Percentiles rank a stretch among this genome's conserved stretches.
phyloP scores from a whole-genome alignment of 2,888 invertebrate genomes.

The Callinectes sapidus region DNA sequence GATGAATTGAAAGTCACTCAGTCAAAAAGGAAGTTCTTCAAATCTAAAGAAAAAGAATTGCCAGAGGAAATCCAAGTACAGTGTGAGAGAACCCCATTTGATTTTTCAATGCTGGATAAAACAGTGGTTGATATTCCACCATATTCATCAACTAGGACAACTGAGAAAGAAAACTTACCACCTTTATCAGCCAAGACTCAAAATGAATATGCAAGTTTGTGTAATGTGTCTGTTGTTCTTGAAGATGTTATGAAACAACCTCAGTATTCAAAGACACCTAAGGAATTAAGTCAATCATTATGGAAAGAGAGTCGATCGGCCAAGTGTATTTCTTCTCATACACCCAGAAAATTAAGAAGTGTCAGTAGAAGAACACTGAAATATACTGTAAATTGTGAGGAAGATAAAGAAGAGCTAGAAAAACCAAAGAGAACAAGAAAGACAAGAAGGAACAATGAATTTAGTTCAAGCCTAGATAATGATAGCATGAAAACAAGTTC shows the following conservation, averaged over 20 bases:
- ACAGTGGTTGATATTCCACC: conserved; percentile 44
- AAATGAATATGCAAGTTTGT: background rate
- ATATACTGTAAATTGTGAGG: background rate
- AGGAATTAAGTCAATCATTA: background rate
- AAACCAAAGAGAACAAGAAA: background rate
- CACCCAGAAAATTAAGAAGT: background rate
- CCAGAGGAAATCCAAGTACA: background rate
- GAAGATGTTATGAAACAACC: conserved; percentile 50
- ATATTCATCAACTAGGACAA: conserved; percentile 40
- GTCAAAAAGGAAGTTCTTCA: conserved; percentile 48
- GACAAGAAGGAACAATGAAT: background rate
- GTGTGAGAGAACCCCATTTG: conserved; percentile 49
- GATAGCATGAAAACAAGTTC: background rate
- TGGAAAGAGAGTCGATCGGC: background rate
- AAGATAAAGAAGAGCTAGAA: background rate
- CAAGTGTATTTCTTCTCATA: background rate
- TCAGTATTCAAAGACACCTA: background rate
- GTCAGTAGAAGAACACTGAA: background rate
- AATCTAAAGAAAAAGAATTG: conserved; percentile 10
- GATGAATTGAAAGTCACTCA: background rate
- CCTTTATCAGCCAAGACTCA: background rate
- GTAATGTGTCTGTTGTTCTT: conserved; percentile 47
- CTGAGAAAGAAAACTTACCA: conserved; percentile 54
- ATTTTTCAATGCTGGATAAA: conserved; percentile 38
- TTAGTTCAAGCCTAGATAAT: background rate